Base-by-base conservation (phyloP, 2,797 vertebrate species). In the Epinephelus malabaricus region DNA sequence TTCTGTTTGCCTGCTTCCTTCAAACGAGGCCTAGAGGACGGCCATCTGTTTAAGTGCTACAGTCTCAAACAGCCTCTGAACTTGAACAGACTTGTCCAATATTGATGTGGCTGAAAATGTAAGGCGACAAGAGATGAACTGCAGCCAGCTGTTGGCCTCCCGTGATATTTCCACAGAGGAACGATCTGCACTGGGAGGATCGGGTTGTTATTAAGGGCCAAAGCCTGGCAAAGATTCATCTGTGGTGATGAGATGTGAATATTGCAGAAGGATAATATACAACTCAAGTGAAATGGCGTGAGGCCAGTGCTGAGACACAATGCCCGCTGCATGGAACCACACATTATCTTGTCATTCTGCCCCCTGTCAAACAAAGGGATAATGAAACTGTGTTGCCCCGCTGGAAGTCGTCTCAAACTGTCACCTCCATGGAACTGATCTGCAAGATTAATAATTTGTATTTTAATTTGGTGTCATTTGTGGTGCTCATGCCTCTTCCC, bases 81-180 rank as follows among this genome's bases (percentile, higher is more conserved):
- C 89, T 86, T 85, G 62, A 85, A 79, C 86, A 84, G 80, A 83
- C 88, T 85, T 76, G 83, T 80, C 79, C 77, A 79, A 87, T 90
- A 92, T 78, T 89, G 90, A 93, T 92, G 92, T 78, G 73, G 71
- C 72, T 73, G 74, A 88, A 91, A 87, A 92, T 79, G 80, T 59
- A 71, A 91, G 84, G 78, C 15, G 89, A 94, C 91, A 88, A 79
- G 86, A 93, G 88, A 92, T 88, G 86, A 93, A 92, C 83, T 30
- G 78, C 76, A 73, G 88, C 90, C 93, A 95, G 92, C 92, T 95
- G 94, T 91, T 88, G 84, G 89, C 77, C 83, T 90, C 69, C 70
- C 74, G 73, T 86, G 88, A 84, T 89, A 90, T 89, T 86, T 89
- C 83, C 85, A 78, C 87, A 46, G 81, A 87, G 83, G 78, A 81